Evolutionary conservation across 2,797 vertebrate genomes (phyloP).

Genomic region (Neosilurus mollespiculum): DNA sequence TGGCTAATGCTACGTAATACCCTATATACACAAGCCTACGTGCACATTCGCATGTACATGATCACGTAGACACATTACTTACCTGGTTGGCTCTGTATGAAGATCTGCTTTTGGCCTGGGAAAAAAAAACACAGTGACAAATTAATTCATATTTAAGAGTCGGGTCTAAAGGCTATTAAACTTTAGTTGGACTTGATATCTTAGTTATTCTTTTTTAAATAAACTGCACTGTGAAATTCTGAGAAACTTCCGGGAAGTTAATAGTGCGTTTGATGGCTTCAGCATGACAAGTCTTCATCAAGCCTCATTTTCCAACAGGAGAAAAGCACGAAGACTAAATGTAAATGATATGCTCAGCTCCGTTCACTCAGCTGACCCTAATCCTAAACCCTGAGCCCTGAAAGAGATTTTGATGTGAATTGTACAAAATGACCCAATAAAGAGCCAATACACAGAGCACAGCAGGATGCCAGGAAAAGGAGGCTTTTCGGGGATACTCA

Average conservation of each 20-base stretch:
- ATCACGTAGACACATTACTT: conserved; percentile 45
- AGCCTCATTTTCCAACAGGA: conserved; percentile 39
- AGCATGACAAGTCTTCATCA: conserved; percentile 22
- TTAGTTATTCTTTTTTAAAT: not conserved
- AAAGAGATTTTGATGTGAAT: conserved; percentile 57
- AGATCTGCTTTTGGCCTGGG: conserved; percentile 71
- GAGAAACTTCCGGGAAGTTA: conserved; percentile 32
- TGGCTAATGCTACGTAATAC: conserved; percentile 21
- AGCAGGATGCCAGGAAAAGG: conserved; percentile 40
- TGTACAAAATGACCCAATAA: conserved; percentile 54
- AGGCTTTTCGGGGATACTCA: conserved; percentile 21
- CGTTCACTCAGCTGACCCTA: conserved; percentile 44
- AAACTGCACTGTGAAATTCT: not conserved
- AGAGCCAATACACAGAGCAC: conserved; percentile 48
- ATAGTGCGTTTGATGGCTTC: conserved; percentile 39
- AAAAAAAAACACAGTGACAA: conserved; percentile 2
- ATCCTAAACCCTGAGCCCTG: conserved; percentile 51
- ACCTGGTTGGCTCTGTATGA: conserved; percentile 69
- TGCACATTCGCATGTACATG: conserved; percentile 23
- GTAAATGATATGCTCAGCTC: conserved; percentile 44
- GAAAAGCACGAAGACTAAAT: conserved; percentile 40
- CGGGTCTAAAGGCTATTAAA: not conserved
- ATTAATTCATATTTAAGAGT: conserved; percentile 3
- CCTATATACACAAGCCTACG: conserved; percentile 25
- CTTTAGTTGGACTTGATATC: not conserved